phyloP scores from a whole-genome alignment of 53 echinoderm and acorn worm species.

The Pentamera pediparva region DNA sequence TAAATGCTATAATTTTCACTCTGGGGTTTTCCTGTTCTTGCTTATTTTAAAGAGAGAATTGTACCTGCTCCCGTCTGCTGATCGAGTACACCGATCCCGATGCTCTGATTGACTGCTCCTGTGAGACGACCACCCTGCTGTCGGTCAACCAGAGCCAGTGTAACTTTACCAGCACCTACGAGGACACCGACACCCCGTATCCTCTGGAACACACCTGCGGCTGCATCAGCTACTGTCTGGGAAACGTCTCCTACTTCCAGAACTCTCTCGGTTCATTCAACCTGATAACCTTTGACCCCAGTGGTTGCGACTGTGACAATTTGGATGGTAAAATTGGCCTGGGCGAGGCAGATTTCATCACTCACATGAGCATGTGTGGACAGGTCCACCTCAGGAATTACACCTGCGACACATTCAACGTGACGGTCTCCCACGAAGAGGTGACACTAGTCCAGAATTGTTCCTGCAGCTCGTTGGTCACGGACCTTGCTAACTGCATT shows the following conservation, averaged over 20 bases:
- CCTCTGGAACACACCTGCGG: constrained; percentile 27
- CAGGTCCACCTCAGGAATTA: constrained; percentile 34
- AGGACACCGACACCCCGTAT: constrained; percentile 28
- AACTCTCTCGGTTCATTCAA: constrained; percentile 36
- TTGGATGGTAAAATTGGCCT: constrained; percentile 21
- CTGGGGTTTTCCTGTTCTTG: no score
- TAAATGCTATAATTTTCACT: no score
- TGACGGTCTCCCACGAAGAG: constrained; percentile 33
- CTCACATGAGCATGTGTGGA: constrained; percentile 35
- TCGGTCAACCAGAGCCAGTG: constrained; percentile 38
- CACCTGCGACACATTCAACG: constrained; percentile 38
- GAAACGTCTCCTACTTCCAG: constrained; percentile 43
- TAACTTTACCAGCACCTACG: constrained; percentile 50
- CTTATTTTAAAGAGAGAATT: constrained; percentile 68
- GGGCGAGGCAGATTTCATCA: not conserved
- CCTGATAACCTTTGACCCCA: constrained; percentile 26
- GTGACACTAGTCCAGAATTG: constrained; percentile 20
- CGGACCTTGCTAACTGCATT: not conserved
- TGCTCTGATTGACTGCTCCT: constrained; percentile 35
- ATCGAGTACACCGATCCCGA: constrained; percentile 23
- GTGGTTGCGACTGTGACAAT: constrained; percentile 42
- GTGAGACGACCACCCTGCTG: constrained; percentile 34
- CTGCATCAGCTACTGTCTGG: constrained; percentile 61
- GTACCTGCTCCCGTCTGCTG: constrained; percentile 50
- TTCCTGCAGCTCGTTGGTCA: not conserved